Base-by-base conservation (phyloP, 2,113 vertebrate species). In the Phrynocephalus versicolor region DNA sequence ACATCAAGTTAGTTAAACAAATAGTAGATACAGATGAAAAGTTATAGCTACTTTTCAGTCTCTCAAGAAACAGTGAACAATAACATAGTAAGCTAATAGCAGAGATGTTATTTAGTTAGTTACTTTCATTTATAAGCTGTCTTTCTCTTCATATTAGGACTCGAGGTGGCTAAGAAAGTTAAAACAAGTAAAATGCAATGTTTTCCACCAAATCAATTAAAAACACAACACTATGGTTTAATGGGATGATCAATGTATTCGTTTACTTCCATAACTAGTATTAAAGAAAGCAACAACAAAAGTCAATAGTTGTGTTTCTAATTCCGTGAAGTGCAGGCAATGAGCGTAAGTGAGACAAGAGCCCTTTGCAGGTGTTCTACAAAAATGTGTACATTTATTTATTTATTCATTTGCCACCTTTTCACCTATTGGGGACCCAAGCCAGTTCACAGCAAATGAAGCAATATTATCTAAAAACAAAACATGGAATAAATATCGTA, bases 1-100 rank as follows among this genome's bases (percentile, higher is more conserved):
- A 85, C 1, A 89, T 23, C 33, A 67, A 83, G 89, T 81, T 86
- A 88, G 89, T 81, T 85, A 88, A 58, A 15, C 0, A 91, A 60
- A 73, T 75, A 90, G 37, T 81, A 35, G 69, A 37, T 16, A 21
- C 73, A 39, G 27, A 14, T 39, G 23, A 3, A 51, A 78, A 72
- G 14, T 39, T 88, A 51, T 39, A 89, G 70, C 18, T 60, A 64
- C n/a, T 55, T 73, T 60, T 51, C 19, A 69, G 13, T 5, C 77
- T 57, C 25, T 64, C n/a, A 45, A 64, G 18, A 30, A 70, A 57
- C 25, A 35, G 39, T 78, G 73, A 77, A 18, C 74, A 19, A 39
- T 39, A 75, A 51, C 25, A 78, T 14, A 6, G 1, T 51, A 78
- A 39, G 21, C 14, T 51, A 80, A 80, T 64, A 78, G 21, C 25